A percentile compares a stretch with the other conserved stretches of the same genome.
These are phyloP conservation scores for Andrena hattorfiana DNA, from an alignment of 2,888 invertebrate genomes.

Conservation along the genomic window DNA sequence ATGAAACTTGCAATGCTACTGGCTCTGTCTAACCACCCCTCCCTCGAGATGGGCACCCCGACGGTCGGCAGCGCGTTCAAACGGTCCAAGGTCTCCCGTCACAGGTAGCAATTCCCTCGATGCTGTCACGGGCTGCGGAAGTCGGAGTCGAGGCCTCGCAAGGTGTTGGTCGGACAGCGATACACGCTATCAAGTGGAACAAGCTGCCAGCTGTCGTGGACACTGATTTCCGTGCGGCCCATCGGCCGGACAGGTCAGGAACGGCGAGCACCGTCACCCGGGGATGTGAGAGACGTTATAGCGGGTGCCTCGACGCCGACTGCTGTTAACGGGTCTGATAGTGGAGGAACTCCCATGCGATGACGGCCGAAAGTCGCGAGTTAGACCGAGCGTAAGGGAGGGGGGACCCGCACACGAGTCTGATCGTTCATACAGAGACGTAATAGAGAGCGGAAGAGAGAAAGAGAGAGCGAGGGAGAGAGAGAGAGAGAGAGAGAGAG, in stretches of 20 bases:
- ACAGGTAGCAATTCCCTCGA: background rate
- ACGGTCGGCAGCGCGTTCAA: background rate
- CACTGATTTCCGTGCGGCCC: conserved; percentile 71
- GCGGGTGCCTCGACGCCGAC: conserved; percentile 81
- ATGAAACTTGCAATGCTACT: background rate
- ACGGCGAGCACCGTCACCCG: conserved; percentile 69
- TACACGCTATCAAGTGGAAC: conserved; percentile 33
- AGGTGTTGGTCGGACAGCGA: background rate
- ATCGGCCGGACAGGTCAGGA: conserved; percentile 67
- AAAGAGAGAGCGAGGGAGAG: conserved; percentile 40
- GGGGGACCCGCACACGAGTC: conserved; percentile 32
- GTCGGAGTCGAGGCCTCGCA: background rate
- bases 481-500: conserved; percentile 39
- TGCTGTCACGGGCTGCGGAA: background rate
- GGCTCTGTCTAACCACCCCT: background rate
- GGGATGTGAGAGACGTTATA: conserved; percentile 78
- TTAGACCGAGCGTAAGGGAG: conserved; percentile 51
- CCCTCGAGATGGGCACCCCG: background rate
- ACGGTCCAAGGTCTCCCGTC: background rate
- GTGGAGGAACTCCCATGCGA: conserved; percentile 78
- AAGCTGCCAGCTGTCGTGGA: conserved; percentile 54
- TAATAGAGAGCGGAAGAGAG: conserved; percentile 28
- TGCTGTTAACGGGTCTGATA: conserved; percentile 83
- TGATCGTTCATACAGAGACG: conserved; percentile 34
- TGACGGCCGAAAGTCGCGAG: conserved; percentile 78